Percentiles rank a stretch among this genome's conserved stretches.
phyloP scores from a whole-genome alignment of 2,888 invertebrate genomes.

The Polydrusus pterygomalis region DNA sequence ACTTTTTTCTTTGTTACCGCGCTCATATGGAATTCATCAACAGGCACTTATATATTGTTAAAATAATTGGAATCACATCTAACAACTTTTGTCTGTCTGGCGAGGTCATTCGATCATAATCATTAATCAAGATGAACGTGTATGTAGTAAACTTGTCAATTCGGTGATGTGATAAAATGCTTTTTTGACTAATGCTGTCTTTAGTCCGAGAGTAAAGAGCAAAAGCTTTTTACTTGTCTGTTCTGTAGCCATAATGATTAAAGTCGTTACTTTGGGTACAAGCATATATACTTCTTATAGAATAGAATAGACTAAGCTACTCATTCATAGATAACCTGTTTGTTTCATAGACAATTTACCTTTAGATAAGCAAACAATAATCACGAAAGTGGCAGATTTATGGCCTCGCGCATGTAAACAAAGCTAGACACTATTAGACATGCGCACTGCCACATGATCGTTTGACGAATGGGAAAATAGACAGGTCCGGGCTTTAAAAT shows the following conservation, averaged over 20 bases:
- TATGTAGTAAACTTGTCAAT: constrained; percentile 49
- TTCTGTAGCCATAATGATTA: background rate
- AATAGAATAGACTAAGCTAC: too few relatives aligned
- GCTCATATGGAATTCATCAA: constrained; percentile 60
- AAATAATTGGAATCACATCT: constrained; percentile 59
- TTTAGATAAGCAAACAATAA: too few relatives aligned
- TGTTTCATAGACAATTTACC: too few relatives aligned
- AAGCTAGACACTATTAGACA: too few relatives aligned
- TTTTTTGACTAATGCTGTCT: constrained; percentile 12
- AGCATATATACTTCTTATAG: too few relatives aligned
- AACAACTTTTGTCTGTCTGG: constrained; percentile 45
- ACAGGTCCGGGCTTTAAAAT: too few relatives aligned
- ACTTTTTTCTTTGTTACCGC: constrained; percentile 53
- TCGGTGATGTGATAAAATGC: constrained; percentile 5
- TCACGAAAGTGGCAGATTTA: too few relatives aligned
- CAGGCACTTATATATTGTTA: constrained; percentile 56
- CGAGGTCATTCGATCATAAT: constrained; percentile 36
- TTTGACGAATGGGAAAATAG: too few relatives aligned
- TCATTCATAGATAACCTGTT: too few relatives aligned
- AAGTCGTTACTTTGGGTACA: too few relatives aligned
- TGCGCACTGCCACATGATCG: too few relatives aligned
- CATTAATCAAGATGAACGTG: constrained; percentile 47
- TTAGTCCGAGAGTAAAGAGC: background rate
- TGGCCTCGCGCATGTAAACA: too few relatives aligned
- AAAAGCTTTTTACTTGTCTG: background rate